Conservation (phyloP, 2,888 invertebrate species). For the Acholoe squamosa region DNA sequence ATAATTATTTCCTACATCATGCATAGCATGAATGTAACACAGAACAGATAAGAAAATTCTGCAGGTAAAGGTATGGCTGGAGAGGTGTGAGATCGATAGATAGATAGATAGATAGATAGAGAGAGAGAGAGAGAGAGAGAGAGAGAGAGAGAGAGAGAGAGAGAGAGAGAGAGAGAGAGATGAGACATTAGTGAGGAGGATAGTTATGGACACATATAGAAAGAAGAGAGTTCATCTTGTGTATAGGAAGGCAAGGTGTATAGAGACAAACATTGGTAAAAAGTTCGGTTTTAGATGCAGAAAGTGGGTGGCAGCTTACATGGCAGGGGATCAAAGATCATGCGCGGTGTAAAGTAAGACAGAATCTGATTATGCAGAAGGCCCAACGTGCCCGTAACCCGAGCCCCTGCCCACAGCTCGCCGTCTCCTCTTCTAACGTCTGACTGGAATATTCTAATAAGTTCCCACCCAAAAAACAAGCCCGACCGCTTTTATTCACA, state of each 20-base stretch:
- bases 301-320: not conserved
- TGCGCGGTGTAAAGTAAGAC: conserved; percentile 28
- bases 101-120: not conserved
- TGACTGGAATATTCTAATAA: conserved; percentile 39
- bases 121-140: not conserved
- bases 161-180: not conserved
- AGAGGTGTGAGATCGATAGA: no score
- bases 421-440: conserved; percentile 25
- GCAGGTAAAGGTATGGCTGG: no score
- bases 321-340: not conserved
- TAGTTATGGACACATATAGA: not conserved
- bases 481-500: not conserved
- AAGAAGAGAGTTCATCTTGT: not conserved
- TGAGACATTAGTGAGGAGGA: not conserved
- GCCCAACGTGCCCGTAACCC: not conserved
- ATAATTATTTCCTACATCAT: not conserved
- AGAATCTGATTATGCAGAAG: conserved; percentile 56
- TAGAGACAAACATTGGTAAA: not conserved
- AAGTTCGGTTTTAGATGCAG: not conserved
- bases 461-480: conserved; percentile 12
- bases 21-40: no score
- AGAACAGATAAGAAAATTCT: no score
- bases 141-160: not conserved
- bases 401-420: not conserved
- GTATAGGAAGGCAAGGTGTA: not conserved